A percentile compares a stretch with the other conserved stretches of the same genome.
Evolutionary conservation across 2,888 invertebrate genomes (phyloP).

Genomic region (Taenaris catops): DNA sequence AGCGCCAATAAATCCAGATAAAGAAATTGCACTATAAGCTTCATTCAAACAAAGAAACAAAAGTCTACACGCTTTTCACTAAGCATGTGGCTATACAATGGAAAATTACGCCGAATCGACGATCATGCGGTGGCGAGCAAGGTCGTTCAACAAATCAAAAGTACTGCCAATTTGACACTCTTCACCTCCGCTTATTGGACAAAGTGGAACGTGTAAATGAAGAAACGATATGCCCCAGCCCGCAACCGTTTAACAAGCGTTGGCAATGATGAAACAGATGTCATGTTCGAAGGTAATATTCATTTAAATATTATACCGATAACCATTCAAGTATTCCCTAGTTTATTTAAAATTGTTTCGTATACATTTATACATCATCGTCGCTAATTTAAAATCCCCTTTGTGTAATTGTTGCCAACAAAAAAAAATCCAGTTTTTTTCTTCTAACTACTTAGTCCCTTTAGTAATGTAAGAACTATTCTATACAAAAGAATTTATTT

Average conservation of each 20-base stretch:
- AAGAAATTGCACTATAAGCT: too few relatives aligned
- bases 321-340: conserved; percentile 18
- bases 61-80: too few relatives aligned
- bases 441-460: too few relatives aligned
- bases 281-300: conserved; percentile 60
- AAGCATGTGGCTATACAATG: conserved; percentile 17
- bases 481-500: too few relatives aligned
- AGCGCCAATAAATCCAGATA: too few relatives aligned
- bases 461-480: too few relatives aligned
- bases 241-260: conserved; percentile 54
- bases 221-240: conserved; percentile 61
- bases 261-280: conserved; percentile 53
- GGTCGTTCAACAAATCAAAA: conserved; percentile 52
- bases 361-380: too few relatives aligned
- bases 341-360: background rate
- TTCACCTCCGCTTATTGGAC: conserved; percentile 68
- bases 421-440: too few relatives aligned
- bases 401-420: too few relatives aligned
- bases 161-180: conserved; percentile 61
- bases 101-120: conserved; percentile 26
- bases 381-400: too few relatives aligned
- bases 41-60: too few relatives aligned
- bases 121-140: conserved; percentile 31
- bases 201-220: conserved; percentile 73
- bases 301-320: conserved; percentile 45